These are phyloP conservation scores for Nicator chloris DNA, from an alignment of 2,113 vertebrate genomes.

Conservation along the genomic window DNA sequence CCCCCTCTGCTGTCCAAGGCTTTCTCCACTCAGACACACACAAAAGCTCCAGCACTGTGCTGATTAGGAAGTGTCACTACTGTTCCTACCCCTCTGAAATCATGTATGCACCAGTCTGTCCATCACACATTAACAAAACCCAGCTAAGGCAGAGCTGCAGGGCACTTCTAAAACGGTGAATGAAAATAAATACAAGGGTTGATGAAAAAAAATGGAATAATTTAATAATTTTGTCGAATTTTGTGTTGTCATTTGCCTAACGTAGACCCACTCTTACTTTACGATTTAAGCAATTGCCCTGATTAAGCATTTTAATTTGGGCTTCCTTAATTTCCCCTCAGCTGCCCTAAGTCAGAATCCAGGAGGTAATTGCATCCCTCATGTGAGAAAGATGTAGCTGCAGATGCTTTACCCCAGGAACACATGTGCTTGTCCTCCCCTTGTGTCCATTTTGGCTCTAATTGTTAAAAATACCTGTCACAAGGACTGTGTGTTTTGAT, in stretches of 20 bases:
- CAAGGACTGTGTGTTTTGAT: not conserved
- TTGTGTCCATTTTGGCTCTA: not conserved
- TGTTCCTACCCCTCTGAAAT: not conserved
- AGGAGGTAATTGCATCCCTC: not conserved
- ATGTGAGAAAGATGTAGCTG: not conserved
- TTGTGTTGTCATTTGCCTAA: not conserved
- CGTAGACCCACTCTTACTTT: not conserved
- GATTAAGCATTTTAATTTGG: not conserved
- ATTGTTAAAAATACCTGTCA: not conserved
- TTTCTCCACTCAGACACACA: not conserved
- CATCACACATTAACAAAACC: not conserved
- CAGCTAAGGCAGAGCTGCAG: not conserved
- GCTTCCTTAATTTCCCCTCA: not conserved
- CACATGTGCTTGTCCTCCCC: not conserved
- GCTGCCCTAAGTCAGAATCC: not conserved
- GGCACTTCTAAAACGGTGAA: not conserved
- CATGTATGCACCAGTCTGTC: not conserved
- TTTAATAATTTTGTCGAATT: not conserved
- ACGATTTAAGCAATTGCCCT: not conserved
- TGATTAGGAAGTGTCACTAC: not conserved
- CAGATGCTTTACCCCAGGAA: not conserved
- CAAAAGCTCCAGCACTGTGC: rapidly evolving
- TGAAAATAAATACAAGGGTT: not conserved
- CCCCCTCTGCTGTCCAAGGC: not conserved
- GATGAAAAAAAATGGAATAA: not conserved